Evolutionary conservation across 1,140 invertebrate species (phyloP).

Genomic region (Periplaneta americana): DNA sequence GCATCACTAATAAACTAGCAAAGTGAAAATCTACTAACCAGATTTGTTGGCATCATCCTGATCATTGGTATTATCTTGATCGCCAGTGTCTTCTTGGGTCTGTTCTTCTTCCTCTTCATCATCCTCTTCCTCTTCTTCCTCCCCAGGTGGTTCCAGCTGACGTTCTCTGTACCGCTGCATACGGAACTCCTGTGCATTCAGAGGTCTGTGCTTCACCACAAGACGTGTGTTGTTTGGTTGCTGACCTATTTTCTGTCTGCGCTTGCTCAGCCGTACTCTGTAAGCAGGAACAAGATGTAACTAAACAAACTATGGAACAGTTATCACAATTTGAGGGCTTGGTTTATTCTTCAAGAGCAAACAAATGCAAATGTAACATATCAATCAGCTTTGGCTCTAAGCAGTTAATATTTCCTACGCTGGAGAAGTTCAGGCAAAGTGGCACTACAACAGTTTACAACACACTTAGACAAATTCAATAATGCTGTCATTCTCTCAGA

Average conservation of each 20-base stretch:
- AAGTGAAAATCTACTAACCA: constrained; percentile 1
- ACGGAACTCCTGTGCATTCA: constrained; percentile 80
- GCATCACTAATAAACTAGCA: not conserved
- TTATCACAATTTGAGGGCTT: too few relatives aligned
- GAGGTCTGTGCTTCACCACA: constrained; percentile 82
- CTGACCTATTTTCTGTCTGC: constrained; percentile 69
- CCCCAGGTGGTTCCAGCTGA: constrained; percentile 76
- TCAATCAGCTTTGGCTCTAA: too few relatives aligned
- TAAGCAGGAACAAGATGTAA: too few relatives aligned
- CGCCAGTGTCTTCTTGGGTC: constrained; percentile 28
- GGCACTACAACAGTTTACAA: too few relatives aligned
- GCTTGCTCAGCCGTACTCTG: constrained; percentile 84
- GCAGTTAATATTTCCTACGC: too few relatives aligned
- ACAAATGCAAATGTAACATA: too few relatives aligned
- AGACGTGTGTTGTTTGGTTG: constrained; percentile 74
- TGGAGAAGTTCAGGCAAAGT: too few relatives aligned
- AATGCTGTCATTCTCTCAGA: too few relatives aligned
- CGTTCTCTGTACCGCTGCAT: constrained; percentile 82
- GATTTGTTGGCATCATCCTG: constrained; percentile 21
- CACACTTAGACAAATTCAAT: too few relatives aligned
- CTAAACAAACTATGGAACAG: too few relatives aligned
- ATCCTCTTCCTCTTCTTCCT: constrained; percentile 69
- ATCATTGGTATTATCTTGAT: constrained; percentile 38
- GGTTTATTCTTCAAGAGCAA: too few relatives aligned
- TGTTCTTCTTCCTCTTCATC: constrained; percentile 43